Percentiles rank a stretch among this genome's conserved stretches.
Conservation (phyloP, 2,888 invertebrate species). For the Microplitis manilae region DNA sequence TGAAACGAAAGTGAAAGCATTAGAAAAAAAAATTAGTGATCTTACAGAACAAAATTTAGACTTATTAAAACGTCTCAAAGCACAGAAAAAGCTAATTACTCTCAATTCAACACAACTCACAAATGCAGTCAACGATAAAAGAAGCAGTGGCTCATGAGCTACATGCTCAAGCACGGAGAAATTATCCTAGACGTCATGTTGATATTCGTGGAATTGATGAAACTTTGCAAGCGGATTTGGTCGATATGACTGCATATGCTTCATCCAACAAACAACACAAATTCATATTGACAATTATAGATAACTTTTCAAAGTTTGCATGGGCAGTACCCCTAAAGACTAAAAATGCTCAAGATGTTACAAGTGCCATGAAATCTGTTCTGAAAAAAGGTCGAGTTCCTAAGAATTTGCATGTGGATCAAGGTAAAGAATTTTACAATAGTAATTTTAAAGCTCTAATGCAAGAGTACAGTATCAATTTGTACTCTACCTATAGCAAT, state of each 20-base stretch:
- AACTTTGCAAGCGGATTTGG: constrained; percentile 70
- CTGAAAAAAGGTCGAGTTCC: constrained; percentile 34
- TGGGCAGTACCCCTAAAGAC: constrained; percentile 58
- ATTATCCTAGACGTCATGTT: constrained; percentile 59
- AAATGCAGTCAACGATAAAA: neutral
- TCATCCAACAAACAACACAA: constrained; percentile 60
- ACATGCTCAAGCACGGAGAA: constrained; percentile 60
- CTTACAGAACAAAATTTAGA: neutral
- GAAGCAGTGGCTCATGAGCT: constrained; percentile 58
- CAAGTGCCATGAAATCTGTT: constrained; percentile 41
- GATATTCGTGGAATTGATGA: constrained; percentile 66
- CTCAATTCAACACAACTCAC: neutral
- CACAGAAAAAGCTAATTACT: neutral
- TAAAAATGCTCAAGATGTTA: constrained; percentile 58
- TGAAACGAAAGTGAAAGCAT: neutral
- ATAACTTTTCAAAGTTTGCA: constrained; percentile 1
- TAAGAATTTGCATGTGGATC: constrained; percentile 51
- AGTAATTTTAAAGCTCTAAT: constrained; percentile 40
- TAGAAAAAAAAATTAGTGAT: neutral
- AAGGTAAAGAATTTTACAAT: constrained; percentile 54
- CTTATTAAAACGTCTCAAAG: neutral
- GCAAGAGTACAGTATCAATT: constrained; percentile 39
- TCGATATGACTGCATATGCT: constrained; percentile 61
- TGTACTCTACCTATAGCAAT: constrained; percentile 50
- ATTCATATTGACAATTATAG: constrained; percentile 60